Evolutionary conservation across 2,113 vertebrate species (phyloP), one percentile per base, ranked within the genome.

Genomic region (Ctenodactylus gundi): DNA sequence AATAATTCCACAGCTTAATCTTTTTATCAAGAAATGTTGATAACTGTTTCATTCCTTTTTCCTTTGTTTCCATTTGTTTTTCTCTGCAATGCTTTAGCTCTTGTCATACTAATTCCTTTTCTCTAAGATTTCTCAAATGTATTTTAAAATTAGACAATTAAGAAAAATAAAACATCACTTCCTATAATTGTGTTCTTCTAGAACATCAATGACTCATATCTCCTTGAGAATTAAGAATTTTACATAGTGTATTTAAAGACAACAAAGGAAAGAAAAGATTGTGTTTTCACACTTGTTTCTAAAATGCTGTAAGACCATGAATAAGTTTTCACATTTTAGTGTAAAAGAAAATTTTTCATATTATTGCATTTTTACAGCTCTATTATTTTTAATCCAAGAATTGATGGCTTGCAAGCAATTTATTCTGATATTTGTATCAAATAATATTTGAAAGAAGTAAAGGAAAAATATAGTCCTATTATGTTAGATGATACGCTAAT

Each of bases 391-490:
- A n/a, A 65, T 76, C 53, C 17, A 80, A 84, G 6, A 18, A 85
- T 72, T 72, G 57, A 86, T 96, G 46, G 12, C 20, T 94, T 81
- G 93, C 60, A 91, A 82, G 7, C 51, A 90, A 93, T 87, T 93
- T 81, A 78, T 57, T 91, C 10, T 90, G 27, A 85, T 90, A 85
- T 90, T 84, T 90, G 73, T 91, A 76, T 92, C 46, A 85, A 77
- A 90, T 55, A 82, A 83, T 84, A 91, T 39, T 73, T 94, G 46
- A 76, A 73, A 83, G 53, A n/a, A 51, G 7, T 80, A 72, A 23
- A 51, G 62, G 65, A 36, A 91, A 93, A 87, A n/a, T 91, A 49
- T 67, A 9, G 31, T 18, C 6, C 53, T 92, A 14, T 75, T 82
- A 62, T 72, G 34, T 89, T 51, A 76, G 41, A 77, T 55, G 5